phyloP scores from a whole-genome alignment of 2,797 vertebrate species.

The Sternarchorhynchus goeldii region DNA sequence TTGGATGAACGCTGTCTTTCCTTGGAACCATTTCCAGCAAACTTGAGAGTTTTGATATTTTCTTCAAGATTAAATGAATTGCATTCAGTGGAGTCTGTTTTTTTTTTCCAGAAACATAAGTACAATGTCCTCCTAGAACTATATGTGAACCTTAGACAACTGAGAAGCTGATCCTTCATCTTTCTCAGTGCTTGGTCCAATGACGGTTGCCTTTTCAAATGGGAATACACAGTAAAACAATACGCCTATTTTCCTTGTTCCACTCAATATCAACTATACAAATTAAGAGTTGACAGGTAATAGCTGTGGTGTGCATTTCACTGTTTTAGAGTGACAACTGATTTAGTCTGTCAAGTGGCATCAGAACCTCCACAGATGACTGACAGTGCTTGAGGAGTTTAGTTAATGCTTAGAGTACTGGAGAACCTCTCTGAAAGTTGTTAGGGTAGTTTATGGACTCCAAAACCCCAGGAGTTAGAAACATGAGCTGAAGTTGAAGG shows the following conservation, averaged over 20 bases:
- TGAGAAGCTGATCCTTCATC: neutral
- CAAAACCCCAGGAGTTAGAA: conserved; percentile 50
- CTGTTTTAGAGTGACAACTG: conserved; percentile 42
- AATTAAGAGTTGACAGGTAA: conserved; percentile 57
- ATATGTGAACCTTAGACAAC: no score
- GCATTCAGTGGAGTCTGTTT: neutral
- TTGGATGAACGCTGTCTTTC: conserved; percentile 2
- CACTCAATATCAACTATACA: conserved; percentile 45
- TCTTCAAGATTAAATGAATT: neutral
- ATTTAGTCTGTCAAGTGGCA: conserved; percentile 27
- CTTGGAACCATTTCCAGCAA: neutral
- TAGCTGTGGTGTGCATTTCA: conserved; percentile 66
- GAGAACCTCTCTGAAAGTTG: neutral
- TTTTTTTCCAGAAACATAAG: neutral
- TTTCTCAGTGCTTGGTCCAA: neutral
- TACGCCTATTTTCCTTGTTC: conserved; percentile 50
- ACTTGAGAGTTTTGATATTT: neutral
- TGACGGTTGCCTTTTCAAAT: neutral
- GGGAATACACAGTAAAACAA: conserved; percentile 6
- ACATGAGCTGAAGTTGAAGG: conserved; percentile 45
- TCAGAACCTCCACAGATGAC: neutral
- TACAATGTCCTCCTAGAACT: neutral
- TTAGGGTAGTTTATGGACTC: conserved; percentile 11
- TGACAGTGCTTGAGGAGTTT: conserved; percentile 13
- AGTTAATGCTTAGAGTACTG: conserved; percentile 5